phyloP scores from a whole-genome alignment of 2,888 invertebrate species.

The Willowsia nigromaculata region DNA sequence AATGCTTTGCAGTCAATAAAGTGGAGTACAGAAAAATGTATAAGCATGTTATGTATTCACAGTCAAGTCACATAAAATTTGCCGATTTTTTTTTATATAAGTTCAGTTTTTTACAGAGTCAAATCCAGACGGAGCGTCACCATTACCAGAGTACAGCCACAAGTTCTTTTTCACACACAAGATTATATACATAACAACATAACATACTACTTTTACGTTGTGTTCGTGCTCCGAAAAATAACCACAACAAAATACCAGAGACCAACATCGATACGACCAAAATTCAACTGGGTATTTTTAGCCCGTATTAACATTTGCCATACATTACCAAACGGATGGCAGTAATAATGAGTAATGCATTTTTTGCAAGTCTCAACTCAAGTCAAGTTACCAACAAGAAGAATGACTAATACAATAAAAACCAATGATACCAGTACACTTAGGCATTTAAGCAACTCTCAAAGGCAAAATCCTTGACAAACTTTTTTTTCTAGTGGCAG shows the following conservation, averaged over 20 bases:
- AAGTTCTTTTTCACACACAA: too few species aligned
- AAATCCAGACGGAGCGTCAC: constrained; percentile 32
- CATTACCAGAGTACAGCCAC: too few species aligned
- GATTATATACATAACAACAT: too few species aligned
- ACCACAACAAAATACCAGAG: background rate
- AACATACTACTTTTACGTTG: background rate
- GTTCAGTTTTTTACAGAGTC: background rate
- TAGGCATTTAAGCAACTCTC: constrained; percentile 11
- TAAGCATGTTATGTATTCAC: background rate
- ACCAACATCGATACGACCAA: too few species aligned
- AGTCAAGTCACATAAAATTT: background rate
- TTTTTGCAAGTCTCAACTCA: constrained; percentile 6
- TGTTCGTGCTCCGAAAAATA: background rate
- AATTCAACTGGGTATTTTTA: constrained; percentile 25
- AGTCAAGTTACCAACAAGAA: background rate
- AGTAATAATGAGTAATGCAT: constrained; percentile 43
- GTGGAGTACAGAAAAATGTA: background rate
- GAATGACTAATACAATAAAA: constrained; percentile 9
- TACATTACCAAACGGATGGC: background rate
- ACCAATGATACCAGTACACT: background rate
- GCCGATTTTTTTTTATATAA: background rate
- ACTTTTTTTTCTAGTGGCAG: background rate
- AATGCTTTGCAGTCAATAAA: background rate
- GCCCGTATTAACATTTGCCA: background rate
- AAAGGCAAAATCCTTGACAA: constrained; percentile 56